Conservation (phyloP, 2,888 invertebrate species). For the Gryllus longicercus region DNA sequence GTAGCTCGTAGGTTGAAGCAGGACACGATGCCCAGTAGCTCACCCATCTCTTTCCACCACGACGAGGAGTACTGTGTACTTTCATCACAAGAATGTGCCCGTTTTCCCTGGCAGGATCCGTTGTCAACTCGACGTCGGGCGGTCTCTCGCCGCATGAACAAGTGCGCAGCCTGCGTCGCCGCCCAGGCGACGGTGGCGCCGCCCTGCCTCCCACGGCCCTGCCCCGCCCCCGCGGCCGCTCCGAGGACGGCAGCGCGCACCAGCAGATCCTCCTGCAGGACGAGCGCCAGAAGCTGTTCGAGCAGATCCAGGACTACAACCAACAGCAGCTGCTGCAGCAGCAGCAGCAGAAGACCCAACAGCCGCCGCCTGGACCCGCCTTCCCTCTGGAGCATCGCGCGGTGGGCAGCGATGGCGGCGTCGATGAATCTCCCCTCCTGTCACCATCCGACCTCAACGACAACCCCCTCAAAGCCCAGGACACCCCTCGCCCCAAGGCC, state of each 20-base stretch:
- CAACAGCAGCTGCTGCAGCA: not conserved
- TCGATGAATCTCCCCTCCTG: too few relatives aligned
- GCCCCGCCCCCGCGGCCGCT: slow-evolving; percentile 22
- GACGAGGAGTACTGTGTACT: too few relatives aligned
- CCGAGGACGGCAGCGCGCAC: slow-evolving; percentile 29
- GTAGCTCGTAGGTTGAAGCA: too few relatives aligned
- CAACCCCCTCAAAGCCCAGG: not conserved
- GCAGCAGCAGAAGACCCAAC: not conserved
- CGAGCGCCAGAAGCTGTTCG: slow-evolving; percentile 26
- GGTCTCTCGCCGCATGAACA: not conserved
- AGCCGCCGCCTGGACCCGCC: too few relatives aligned
- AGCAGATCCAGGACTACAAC: slow-evolving; percentile 26
- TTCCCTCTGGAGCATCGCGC: too few relatives aligned
- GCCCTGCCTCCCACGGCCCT: not conserved
- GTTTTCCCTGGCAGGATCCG: not conserved
- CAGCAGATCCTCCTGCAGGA: slow-evolving; percentile 28
- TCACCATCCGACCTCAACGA: not conserved
- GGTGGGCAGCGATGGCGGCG: too few relatives aligned
- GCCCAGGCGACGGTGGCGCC: slow-evolving; percentile 33
- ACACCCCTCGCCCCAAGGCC: not conserved
- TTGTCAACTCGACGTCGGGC: not conserved
- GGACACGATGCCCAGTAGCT: too few relatives aligned
- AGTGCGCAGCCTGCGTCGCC: not conserved
- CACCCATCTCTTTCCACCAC: too few relatives aligned
- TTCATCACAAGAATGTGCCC: too few relatives aligned